These are phyloP conservation scores for Lycorma delicatula DNA, from an alignment of 1,140 invertebrate species.

Conservation along the genomic window DNA sequence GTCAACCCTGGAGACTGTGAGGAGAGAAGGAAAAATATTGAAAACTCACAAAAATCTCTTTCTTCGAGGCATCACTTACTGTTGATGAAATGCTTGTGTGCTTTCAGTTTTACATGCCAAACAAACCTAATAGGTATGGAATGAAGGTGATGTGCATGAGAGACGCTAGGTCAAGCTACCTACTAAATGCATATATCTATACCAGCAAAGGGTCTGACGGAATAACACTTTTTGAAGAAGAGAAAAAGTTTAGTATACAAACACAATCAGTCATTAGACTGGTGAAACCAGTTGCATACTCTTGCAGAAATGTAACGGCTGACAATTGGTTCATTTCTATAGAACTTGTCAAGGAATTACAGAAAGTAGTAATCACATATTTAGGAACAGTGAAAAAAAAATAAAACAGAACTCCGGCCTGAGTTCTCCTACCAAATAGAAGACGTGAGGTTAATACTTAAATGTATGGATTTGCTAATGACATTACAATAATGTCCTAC, in stretches of 20 bases:
- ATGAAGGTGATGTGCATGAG: too few relatives aligned
- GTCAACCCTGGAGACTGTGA: neutral
- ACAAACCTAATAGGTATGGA: too few relatives aligned
- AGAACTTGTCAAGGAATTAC: slow-evolving; percentile 24
- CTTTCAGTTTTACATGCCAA: too few relatives aligned
- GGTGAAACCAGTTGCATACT: slow-evolving; percentile 17
- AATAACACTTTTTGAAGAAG: neutral
- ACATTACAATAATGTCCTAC: slow-evolving; percentile 27
- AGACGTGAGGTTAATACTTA: too few relatives aligned
- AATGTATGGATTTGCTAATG: slow-evolving; percentile 24
- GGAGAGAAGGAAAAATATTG: neutral
- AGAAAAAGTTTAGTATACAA: too few relatives aligned
- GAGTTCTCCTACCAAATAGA: too few relatives aligned
- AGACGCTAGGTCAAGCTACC: slow-evolving; percentile 5
- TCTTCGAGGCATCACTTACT: too few relatives aligned
- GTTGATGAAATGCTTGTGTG: too few relatives aligned
- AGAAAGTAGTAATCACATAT: slow-evolving; percentile 3
- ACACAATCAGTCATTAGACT: slow-evolving; percentile 25
- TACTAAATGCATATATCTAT: slow-evolving; percentile 17
- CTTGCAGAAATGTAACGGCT: slow-evolving; percentile 13
- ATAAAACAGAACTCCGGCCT: slow-evolving; percentile 28
- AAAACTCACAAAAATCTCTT: too few relatives aligned
- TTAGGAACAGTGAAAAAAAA: slow-evolving; percentile 6
- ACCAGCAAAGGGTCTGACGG: slow-evolving; percentile 2
- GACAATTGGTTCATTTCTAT: slow-evolving; percentile 18